phyloP scores from a whole-genome alignment of 23 tunicate species.

The Oikopleura albicans region DNA sequence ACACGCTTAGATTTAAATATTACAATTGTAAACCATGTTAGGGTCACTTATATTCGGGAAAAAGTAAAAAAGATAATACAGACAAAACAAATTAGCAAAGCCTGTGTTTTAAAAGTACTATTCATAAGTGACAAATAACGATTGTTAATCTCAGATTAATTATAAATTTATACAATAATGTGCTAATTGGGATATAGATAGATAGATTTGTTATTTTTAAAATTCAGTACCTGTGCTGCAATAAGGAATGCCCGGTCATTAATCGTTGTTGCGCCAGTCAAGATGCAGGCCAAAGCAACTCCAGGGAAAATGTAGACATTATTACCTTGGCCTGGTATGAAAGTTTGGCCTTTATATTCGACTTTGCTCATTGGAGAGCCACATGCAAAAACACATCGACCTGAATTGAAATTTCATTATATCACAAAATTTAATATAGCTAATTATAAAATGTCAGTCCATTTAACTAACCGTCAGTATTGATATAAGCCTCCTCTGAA shows the following conservation, averaged over 20 bases:
- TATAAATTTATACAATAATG: no score
- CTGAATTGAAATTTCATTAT: not conserved
- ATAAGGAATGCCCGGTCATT: not conserved
- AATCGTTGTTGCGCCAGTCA: constrained; percentile 4
- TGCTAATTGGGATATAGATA: no score
- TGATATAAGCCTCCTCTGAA: constrained; percentile 23
- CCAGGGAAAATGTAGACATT: constrained; percentile 39
- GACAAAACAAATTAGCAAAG: no score
- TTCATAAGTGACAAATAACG: no score
- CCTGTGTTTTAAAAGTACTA: no score
- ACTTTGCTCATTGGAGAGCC: constrained; percentile 28
- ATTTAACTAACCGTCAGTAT: constrained; percentile 10
- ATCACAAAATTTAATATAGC: not conserved
- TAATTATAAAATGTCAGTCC: not conserved
- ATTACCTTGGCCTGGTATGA: constrained; percentile 31
- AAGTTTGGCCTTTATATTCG: constrained; percentile 17
- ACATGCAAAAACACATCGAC: constrained; percentile 30
- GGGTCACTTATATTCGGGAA: no score
- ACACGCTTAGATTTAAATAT: constrained; percentile 1
- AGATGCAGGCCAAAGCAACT: not conserved
- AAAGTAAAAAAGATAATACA: no score
- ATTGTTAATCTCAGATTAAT: no score
- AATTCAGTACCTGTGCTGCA: constrained; percentile 12
- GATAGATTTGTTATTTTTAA: no score
- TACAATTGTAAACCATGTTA: no score